Evolutionary conservation across 2,797 vertebrate genomes (phyloP).

Genomic region (Sebastolobus altivelis): DNA sequence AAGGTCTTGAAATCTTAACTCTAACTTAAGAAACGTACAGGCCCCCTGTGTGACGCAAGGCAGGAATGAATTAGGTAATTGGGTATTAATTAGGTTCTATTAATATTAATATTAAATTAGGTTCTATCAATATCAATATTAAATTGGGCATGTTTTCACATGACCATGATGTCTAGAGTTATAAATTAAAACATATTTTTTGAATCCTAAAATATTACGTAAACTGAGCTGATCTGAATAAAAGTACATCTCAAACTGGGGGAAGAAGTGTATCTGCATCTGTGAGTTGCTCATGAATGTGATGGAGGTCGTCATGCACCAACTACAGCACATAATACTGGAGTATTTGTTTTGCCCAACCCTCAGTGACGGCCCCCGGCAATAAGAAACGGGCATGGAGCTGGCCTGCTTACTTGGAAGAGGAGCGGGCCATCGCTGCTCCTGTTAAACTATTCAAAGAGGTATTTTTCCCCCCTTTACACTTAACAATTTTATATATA

Average conservation of each 20-base stretch:
- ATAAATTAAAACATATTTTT: background rate
- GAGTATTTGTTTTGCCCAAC: background rate
- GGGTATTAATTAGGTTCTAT: background rate
- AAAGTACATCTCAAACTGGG: background rate
- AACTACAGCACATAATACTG: background rate
- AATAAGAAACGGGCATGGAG: constrained; percentile 92
- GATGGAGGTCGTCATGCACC: background rate
- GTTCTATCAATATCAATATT: background rate
- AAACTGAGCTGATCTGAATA: constrained; percentile 2
- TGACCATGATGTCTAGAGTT: background rate
- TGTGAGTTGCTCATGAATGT: background rate
- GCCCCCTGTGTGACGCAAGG: background rate
- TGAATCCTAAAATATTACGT: background rate
- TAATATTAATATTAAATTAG: background rate
- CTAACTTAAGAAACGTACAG: background rate
- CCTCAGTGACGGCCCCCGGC: constrained; percentile 78
- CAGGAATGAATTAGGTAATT: background rate
- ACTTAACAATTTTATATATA: background rate
- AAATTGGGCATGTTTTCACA: background rate
- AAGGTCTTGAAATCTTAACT: background rate
- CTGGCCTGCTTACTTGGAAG: constrained; percentile 92
- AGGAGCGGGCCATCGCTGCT: constrained; percentile 89
- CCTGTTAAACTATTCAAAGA: constrained; percentile 93
- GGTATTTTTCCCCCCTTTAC: constrained; percentile 73
- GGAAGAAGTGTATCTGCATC: background rate